These are phyloP conservation scores for Neodiprion virginianus DNA, from an alignment of 1,140 invertebrate species.

Conservation along the genomic window DNA sequence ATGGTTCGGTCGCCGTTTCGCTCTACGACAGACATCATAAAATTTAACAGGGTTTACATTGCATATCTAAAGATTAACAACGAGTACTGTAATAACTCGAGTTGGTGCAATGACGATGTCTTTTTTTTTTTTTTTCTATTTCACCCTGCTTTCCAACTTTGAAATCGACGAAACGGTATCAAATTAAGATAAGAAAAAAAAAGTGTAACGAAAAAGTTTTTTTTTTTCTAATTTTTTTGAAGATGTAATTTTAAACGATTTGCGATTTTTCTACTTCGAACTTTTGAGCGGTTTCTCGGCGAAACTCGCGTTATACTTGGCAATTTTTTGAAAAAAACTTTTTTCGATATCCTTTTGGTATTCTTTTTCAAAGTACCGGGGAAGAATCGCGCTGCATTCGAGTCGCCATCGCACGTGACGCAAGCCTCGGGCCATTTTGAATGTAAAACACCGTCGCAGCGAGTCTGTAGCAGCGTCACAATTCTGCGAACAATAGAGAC, in stretches of 20 bases:
- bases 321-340: too few relatives aligned
- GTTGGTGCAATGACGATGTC: not conserved
- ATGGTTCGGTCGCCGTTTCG: not conserved
- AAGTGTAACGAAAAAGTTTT: too few relatives aligned
- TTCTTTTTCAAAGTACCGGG: not conserved
- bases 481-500: slow-evolving; percentile 2
- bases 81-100: not conserved
- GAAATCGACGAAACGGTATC: too few relatives aligned
- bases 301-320: too few relatives aligned
- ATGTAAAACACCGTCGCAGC: not conserved
- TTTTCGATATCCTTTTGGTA: too few relatives aligned
- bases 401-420: not conserved
- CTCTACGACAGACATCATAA: not conserved
- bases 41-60: not conserved
- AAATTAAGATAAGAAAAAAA: too few relatives aligned
- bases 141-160: not conserved
- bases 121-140: not conserved
- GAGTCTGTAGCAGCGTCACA: not conserved
- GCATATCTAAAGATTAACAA: not conserved
- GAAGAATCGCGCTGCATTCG: not conserved
- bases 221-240: too few relatives aligned
- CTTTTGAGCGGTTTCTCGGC: too few relatives aligned
- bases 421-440: not conserved
- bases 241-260: too few relatives aligned
- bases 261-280: too few relatives aligned